A percentile compares a stretch with the other conserved stretches of the same genome.
phyloP scores from a whole-genome alignment of 2,797 vertebrate genomes.

The Lates japonicus region DNA sequence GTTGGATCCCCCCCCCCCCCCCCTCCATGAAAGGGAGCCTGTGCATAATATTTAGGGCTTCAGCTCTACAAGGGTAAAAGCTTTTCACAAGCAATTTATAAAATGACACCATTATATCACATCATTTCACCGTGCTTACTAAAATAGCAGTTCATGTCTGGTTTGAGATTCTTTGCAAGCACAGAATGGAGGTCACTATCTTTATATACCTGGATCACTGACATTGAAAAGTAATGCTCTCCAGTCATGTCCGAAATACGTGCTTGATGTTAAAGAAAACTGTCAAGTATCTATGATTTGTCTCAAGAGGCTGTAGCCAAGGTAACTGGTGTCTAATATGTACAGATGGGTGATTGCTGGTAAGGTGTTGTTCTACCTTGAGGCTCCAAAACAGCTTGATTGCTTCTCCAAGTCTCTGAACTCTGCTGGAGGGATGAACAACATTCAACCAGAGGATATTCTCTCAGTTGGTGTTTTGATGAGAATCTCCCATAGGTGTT shows the following conservation, averaged over 20 bases:
- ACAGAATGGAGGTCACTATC: not conserved
- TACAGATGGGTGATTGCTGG: no score
- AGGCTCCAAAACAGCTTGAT: not conserved
- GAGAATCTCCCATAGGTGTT: not conserved
- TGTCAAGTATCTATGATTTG: not conserved
- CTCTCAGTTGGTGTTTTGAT: not conserved
- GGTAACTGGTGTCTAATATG: not conserved
- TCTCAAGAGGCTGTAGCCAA: not conserved
- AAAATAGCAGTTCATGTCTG: not conserved
- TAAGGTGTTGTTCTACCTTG: not conserved
- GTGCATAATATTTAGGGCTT: not conserved
- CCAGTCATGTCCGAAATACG: not conserved
- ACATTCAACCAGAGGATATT: no score
- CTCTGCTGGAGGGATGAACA: no score
- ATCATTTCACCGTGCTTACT: not conserved
- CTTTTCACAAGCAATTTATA: not conserved
- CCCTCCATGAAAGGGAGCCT: not conserved
- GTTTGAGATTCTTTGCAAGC: not conserved
- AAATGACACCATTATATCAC: not conserved
- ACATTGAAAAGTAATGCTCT: slow-evolving; percentile 11
- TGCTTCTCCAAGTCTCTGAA: no score
- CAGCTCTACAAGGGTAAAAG: slow-evolving; percentile 5
- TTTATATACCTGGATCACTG: not conserved
- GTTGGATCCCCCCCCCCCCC: slow-evolving; percentile 29
- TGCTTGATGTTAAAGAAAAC: not conserved